Evolutionary conservation across 2,113 vertebrate genomes (phyloP).

Genomic region (Carassius auratus): DNA sequence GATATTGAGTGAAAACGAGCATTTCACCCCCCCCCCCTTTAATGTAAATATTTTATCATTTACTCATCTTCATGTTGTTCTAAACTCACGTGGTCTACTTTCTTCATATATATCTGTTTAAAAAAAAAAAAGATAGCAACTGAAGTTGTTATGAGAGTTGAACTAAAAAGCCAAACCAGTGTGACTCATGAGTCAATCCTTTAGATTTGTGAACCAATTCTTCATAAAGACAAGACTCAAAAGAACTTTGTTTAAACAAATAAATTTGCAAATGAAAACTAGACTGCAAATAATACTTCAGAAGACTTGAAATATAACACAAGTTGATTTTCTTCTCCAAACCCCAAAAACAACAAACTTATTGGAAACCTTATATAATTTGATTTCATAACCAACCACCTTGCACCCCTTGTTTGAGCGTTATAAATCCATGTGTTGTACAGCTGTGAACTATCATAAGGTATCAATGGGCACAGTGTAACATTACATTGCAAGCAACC

Average conservation of each 20-base stretch:
- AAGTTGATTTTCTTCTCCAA: neutral
- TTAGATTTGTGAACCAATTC: neutral
- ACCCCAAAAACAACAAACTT: neutral
- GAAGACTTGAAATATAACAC: neutral
- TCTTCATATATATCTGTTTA: too few species aligned
- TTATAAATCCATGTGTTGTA: neutral
- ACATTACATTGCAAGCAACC: neutral
- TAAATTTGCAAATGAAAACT: neutral
- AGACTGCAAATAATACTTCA: neutral
- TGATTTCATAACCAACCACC: neutral
- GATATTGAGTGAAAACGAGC: too few species aligned
- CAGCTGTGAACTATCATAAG: neutral
- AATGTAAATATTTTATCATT: too few species aligned
- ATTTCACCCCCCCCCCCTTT: too few species aligned
- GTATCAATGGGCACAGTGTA: neutral
- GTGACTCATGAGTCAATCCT: neutral
- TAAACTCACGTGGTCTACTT: too few species aligned
- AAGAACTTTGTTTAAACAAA: neutral
- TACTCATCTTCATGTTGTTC: too few species aligned
- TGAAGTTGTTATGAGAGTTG: neutral
- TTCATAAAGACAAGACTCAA: neutral
- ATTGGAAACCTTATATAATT: neutral
- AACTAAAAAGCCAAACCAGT: neutral
- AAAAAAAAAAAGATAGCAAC: neutral
- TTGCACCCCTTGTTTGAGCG: neutral